These are phyloP conservation scores for Drosophila kokeensis DNA, from an alignment of 2,888 invertebrate genomes.

Conservation along the genomic window DNA sequence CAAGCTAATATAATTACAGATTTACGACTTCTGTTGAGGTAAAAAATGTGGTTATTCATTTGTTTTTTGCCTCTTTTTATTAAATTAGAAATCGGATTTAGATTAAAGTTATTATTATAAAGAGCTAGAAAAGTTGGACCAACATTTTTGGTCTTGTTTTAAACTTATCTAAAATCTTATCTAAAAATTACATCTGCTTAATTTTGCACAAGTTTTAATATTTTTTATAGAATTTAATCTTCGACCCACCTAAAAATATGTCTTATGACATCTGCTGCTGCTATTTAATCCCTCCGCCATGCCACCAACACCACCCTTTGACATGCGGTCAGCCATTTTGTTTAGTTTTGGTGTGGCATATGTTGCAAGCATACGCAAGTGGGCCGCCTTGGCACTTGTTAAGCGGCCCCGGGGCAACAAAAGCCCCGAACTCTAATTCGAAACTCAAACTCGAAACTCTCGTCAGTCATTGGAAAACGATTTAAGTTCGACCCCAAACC, in stretches of 20 bases:
- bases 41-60: no score
- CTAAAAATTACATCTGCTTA: not conserved
- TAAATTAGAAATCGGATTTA: not conserved
- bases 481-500: slow-evolving; percentile 36
- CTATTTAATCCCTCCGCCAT: rapidly evolving
- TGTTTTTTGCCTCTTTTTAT: no score
- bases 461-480: slow-evolving; percentile 58
- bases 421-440: slow-evolving; percentile 9
- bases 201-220: not conserved
- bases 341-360: slow-evolving; percentile 42
- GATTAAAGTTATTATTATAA: not conserved
- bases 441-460: slow-evolving; percentile 7
- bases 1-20: no score
- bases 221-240: not conserved
- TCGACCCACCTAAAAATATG: not conserved
- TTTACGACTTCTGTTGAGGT: no score
- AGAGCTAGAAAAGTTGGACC: not conserved
- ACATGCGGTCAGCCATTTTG: slow-evolving; percentile 48
- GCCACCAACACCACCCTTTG: not conserved
- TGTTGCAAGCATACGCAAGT: slow-evolving; percentile 35
- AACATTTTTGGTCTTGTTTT: not conserved
- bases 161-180: not conserved
- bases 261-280: not conserved
- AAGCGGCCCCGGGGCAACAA: slow-evolving; percentile 42
- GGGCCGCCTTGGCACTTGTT: slow-evolving; percentile 45